Base-by-base conservation (phyloP, 2,113 vertebrate species). In the Orycteropus afer region DNA sequence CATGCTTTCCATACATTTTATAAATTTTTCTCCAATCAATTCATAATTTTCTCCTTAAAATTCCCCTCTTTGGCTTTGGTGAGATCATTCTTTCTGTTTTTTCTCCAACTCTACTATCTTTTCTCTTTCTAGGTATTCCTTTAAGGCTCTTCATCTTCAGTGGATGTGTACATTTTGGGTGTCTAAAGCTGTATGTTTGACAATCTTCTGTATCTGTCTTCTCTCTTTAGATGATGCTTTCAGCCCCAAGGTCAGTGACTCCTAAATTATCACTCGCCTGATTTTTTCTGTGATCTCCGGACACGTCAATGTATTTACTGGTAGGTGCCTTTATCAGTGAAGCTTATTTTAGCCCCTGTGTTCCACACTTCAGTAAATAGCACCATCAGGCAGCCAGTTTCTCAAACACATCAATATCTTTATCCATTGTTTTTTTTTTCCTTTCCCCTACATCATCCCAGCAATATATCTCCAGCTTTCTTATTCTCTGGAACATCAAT, bases 281-380 rank as follows among this genome's bases (percentile, higher is more conserved):
- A 45, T n/a, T 25, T 4, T 40, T 1, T 18, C 13, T 12, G 6
- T 84, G 34, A 90, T 45, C 25, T 32, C 20, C 17, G 49, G 55
- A 67, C 45, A 34, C 18, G 6, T 12, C n/a, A n/a, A 23, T 0
- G 5, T 23, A 20, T 80, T 27, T 37, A 1, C 9, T 1, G 0
- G 8, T 61, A 61, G 37, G 17, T 40, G 25, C 8, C 13, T 74
- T 87, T 91, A 18, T 25, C 74, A 7, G 9, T 53, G 5, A 53
- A 79, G 10, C 9, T 9, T 29, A 6, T 32, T 53, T 65, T 27
- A 76, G 4, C 37, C 42, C 1, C 11, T 49, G 13, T 34, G 22
- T 53, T 87, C 4, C 27, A 37, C 25, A 65, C 8, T 12, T n/a
- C 42, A n/a, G 3, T 59, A 34, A 45, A 45, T 1, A 6, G 13